Conservation (phyloP, 2,888 invertebrate genomes). For the Tricholauxania praeusta region DNA sequence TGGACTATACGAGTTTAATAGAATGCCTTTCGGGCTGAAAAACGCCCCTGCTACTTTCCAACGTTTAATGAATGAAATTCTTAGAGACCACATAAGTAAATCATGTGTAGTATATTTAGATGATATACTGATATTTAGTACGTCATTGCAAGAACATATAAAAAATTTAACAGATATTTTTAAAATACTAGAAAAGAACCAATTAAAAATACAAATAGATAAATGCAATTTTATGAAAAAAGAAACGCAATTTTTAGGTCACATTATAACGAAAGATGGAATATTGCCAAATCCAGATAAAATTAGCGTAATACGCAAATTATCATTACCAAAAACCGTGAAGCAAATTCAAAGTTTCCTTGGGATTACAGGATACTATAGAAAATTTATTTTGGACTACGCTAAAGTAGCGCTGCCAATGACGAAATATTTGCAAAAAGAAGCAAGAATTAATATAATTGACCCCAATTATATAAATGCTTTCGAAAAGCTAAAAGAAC, state of each 20-base stretch:
- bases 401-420: constrained; percentile 40
- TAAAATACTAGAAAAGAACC: constrained; percentile 31
- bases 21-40: no score
- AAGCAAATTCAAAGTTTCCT: constrained; percentile 45
- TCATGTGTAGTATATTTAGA: constrained; percentile 44
- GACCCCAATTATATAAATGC: constrained; percentile 31
- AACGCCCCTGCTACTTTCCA: no score
- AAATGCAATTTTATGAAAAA: constrained; percentile 40
- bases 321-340: constrained; percentile 40
- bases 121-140: constrained; percentile 44
- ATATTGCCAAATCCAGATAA: constrained; percentile 42
- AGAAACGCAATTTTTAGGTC: constrained; percentile 38
- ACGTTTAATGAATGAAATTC: no score
- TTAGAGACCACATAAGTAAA: constrained; percentile 40
- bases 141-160: constrained; percentile 39
- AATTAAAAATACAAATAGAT: constrained; percentile 39
- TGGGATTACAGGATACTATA: constrained; percentile 45
- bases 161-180: constrained; percentile 30
- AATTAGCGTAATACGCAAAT: constrained; percentile 41
- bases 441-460: constrained; percentile 24
- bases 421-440: constrained; percentile 34
- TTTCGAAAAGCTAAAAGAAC: constrained; percentile 36
- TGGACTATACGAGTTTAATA: constrained; percentile 44
- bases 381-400: no score
- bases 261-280: constrained; percentile 29